phyloP scores from a whole-genome alignment of 2,113 vertebrate genomes.

The Ageneiosus marmoratus region DNA sequence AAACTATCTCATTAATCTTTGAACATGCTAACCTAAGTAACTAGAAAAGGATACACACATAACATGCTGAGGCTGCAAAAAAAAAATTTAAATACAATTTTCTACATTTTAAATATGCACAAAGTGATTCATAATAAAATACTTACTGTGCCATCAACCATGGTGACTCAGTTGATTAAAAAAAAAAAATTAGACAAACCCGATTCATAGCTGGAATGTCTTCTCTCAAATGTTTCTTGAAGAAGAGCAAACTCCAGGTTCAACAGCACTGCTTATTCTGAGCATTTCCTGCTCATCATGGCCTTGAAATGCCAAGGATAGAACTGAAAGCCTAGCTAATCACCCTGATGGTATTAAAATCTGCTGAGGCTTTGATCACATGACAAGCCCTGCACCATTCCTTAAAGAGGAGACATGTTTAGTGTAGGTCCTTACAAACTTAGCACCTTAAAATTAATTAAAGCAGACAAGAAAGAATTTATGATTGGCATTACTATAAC shows the following conservation, averaged over 20 bases:
- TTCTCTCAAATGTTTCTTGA: slow-evolving; percentile 36
- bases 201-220: slow-evolving; percentile 25
- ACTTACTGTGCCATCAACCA: slow-evolving; percentile 63
- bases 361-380: slow-evolving; percentile 74
- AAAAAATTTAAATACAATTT: neutral
- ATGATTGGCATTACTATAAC: neutral
- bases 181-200: neutral
- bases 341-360: slow-evolving; percentile 76
- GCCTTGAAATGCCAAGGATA: slow-evolving; percentile 81
- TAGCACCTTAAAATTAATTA: neutral
- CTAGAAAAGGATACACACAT: slow-evolving; percentile 49
- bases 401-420: slow-evolving; percentile 62
- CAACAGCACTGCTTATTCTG: slow-evolving; percentile 55
- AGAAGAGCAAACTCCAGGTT: slow-evolving; percentile 48
- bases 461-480: neutral
- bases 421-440: slow-evolving; percentile 2
- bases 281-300: slow-evolving; percentile 74
- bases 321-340: slow-evolving; percentile 84
- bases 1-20: too few relatives aligned
- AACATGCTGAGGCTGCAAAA: slow-evolving; percentile 23
- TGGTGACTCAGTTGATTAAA: slow-evolving; percentile 21
- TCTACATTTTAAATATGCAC: neutral
- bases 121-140: slow-evolving; percentile 21
- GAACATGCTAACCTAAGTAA: too few relatives aligned
- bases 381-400: slow-evolving; percentile 63